Percentiles rank a stretch among this genome's conserved stretches.
Conservation (phyloP, 2,888 invertebrate genomes). For the Drosophila testacea region DNA sequence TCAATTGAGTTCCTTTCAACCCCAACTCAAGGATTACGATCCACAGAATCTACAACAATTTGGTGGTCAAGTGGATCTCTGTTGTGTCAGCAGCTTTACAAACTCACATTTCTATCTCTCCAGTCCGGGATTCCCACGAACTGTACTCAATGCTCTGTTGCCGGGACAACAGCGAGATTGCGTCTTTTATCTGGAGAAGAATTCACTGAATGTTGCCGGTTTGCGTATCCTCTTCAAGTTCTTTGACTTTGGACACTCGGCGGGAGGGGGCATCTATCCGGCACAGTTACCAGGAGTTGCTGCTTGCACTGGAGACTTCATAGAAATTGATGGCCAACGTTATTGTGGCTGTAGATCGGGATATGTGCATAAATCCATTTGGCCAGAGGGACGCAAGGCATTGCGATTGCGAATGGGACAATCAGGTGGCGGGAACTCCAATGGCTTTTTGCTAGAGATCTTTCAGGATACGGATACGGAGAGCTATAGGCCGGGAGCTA, state of each 20-base stretch:
- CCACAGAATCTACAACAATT: conserved; percentile 42
- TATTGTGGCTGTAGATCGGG: conserved; percentile 87
- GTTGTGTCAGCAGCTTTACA: conserved; percentile 85
- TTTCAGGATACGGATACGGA: conserved; percentile 86
- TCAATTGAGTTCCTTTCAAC: conserved; percentile 60
- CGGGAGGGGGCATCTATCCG: conserved; percentile 13
- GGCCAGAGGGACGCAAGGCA: conserved; percentile 84
- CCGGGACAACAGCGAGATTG: conserved; percentile 85
- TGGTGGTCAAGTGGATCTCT: conserved; percentile 74
- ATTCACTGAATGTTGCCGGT: conserved; percentile 86
- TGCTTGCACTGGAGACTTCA: conserved; percentile 85
- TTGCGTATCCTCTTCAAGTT: conserved; percentile 86
- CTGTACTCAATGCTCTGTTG: conserved; percentile 77
- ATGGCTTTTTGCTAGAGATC: conserved; percentile 87
- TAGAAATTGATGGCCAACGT: conserved; percentile 87
- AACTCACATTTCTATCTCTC: conserved; percentile 86
- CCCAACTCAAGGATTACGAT: conserved; percentile 66
- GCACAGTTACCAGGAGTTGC: conserved; percentile 6
- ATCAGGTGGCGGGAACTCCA: conserved; percentile 83
- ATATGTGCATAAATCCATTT: conserved; percentile 73
- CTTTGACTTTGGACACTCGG: conserved; percentile 86
- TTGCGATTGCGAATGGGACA: conserved; percentile 85
- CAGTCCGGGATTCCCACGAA: conserved; percentile 87
- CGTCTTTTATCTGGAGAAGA: conserved; percentile 86
- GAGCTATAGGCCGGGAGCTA: conserved; percentile 44